These are phyloP conservation scores for Ectobius pallidus DNA, from an alignment of 2,888 invertebrate genomes.

Conservation along the genomic window DNA sequence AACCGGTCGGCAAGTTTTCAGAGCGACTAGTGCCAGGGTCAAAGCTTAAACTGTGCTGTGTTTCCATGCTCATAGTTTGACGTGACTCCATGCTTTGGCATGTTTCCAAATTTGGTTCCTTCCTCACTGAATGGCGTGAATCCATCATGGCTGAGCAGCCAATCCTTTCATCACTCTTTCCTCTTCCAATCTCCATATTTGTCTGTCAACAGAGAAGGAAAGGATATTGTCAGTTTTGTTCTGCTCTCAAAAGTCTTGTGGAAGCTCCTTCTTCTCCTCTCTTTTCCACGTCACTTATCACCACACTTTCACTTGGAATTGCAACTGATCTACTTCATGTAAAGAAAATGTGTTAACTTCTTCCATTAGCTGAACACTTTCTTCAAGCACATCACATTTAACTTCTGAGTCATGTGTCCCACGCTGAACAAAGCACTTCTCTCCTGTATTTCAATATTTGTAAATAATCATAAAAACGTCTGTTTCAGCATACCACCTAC, in stretches of 20 bases:
- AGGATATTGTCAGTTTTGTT: slow-evolving; percentile 56
- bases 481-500: no score
- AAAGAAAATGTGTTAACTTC: background rate
- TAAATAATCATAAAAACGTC: no score
- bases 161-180: slow-evolving; percentile 55
- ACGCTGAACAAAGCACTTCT: background rate
- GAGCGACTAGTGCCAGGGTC: background rate
- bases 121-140: slow-evolving; percentile 1
- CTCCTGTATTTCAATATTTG: no score
- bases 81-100: background rate
- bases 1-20: background rate
- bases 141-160: slow-evolving; percentile 37
- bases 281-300: slow-evolving; percentile 2
- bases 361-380: background rate
- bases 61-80: background rate
- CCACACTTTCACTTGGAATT: background rate
- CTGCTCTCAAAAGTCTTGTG: background rate
- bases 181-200: slow-evolving; percentile 59
- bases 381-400: background rate
- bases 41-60: background rate
- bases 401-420: background rate
- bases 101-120: slow-evolving; percentile 9
- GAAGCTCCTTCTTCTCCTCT: background rate
- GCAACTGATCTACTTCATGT: background rate
- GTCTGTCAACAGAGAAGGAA: slow-evolving; percentile 75